phyloP scores from a whole-genome alignment of 2,888 invertebrate genomes.

The Lathronympha strigana region DNA sequence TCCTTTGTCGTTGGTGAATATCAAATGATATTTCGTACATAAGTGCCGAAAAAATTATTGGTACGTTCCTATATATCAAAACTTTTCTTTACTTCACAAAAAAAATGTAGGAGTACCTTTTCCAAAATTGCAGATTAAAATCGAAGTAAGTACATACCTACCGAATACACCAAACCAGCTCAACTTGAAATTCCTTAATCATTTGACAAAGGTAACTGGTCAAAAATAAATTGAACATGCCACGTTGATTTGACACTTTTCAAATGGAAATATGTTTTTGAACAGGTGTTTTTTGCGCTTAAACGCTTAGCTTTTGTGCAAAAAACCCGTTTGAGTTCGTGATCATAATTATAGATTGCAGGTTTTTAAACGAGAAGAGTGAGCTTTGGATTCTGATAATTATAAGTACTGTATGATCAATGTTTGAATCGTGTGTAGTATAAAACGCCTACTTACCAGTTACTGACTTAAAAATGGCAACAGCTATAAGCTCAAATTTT shows the following conservation, averaged over 20 bases:
- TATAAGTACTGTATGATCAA: background rate
- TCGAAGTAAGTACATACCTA: background rate
- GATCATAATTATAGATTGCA: constrained; percentile 21
- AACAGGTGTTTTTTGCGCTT: constrained; percentile 13
- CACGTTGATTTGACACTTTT: constrained; percentile 58
- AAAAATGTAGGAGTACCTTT: too few relatives aligned
- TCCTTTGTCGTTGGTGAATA: too few relatives aligned
- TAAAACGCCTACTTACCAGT: too few relatives aligned
- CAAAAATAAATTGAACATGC: constrained; percentile 35
- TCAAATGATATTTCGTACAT: too few relatives aligned
- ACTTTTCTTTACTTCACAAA: too few relatives aligned
- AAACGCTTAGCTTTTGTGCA: constrained; percentile 19
- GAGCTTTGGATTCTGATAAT: constrained; percentile 2
- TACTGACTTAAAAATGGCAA: too few relatives aligned
- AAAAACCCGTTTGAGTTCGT: constrained; percentile 17
- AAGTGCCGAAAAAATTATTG: too few relatives aligned
- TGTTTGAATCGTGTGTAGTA: background rate
- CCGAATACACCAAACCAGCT: background rate
- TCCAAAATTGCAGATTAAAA: background rate
- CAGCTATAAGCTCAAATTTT: too few relatives aligned
- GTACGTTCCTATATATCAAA: too few relatives aligned
- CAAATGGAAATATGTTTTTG: constrained; percentile 54
- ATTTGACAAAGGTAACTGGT: constrained; percentile 57
- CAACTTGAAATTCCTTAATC: constrained; percentile 19
- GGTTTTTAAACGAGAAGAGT: constrained; percentile 16